Evolutionary conservation across 1,140 invertebrate genomes (phyloP), one percentile per base, ranked within the genome.

Genomic region (Cydia pomonella): DNA sequence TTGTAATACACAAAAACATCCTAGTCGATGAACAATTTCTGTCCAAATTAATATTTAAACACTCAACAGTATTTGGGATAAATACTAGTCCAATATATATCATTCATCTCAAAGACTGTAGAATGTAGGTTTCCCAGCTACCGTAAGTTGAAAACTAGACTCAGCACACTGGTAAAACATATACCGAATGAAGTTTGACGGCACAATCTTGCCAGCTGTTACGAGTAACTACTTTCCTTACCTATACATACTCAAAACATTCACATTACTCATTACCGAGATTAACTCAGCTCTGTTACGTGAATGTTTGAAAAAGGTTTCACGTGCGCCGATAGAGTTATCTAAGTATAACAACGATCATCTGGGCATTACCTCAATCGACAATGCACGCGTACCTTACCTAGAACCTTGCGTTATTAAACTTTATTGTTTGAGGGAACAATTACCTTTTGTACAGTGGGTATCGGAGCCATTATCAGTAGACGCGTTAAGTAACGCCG

Each of bases 341-440:
- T 85, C 84, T 88, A 88, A 86, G 80, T 75, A 81, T 80, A 78
- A 80, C 77, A 81, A 73, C 47, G 72, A 71, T 80, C 78, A 78
- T 76, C 77, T 77, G 77, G 62, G 74, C 47, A 71, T 79, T 79
- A 76, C 75, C 63, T 44, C 73, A 33, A 44, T 33, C 64, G 75
- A 82, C 80, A 82, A 81, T 81, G 75, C 80, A 74, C 76, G 66
- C 75, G 76, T 77, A 80, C 77, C 77, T 87, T 88, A 88, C 86
- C 81, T 90, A 90, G 86, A 88, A 89, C 82, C 82, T 85, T 86
- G 80, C 86, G 81, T 85, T 88, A 86, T 87, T 82, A 80, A 83
- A 80, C 79, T 84, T 89, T 88, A 91, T 91, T 90, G 90, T 90
- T 90, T 84, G 80, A 85, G 85, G 87, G 87, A 90, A 92, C 90